A percentile compares a stretch with the other conserved stretches of the same genome.
Evolutionary conservation across 2,113 vertebrate species (phyloP).

Genomic region (Bubalus kerabau): DNA sequence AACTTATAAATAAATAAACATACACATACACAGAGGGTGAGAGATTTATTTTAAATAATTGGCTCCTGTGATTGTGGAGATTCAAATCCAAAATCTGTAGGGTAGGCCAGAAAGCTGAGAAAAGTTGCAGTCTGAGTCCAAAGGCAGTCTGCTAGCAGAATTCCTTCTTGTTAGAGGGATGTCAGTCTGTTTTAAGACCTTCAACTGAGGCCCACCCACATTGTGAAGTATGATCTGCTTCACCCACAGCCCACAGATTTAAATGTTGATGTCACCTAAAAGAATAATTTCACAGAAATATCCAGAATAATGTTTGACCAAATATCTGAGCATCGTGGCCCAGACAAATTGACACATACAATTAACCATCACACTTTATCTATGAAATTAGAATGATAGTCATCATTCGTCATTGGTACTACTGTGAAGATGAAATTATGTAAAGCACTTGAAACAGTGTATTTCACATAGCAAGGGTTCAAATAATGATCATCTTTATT

Average conservation of each 20-base stretch:
- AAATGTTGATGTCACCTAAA: neutral
- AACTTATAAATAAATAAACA: neutral
- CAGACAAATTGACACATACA: neutral
- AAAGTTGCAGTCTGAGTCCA: neutral
- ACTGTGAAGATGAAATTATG: neutral
- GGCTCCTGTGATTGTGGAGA: neutral
- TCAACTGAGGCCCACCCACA: neutral
- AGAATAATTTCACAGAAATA: slow-evolving; percentile 4
- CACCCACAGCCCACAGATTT: neutral
- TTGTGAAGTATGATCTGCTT: neutral
- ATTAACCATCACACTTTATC: neutral
- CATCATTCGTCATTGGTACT: neutral
- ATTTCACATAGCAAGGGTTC: neutral
- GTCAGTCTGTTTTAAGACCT: neutral
- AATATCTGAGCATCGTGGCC: neutral
- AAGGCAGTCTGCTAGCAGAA: neutral
- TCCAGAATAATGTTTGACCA: neutral
- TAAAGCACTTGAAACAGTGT: neutral
- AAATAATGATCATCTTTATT: neutral
- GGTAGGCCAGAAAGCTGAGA: neutral
- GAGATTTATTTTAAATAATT: slow-evolving; percentile 30
- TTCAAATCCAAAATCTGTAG: neutral
- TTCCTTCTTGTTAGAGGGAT: neutral
- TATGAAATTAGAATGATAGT: neutral
- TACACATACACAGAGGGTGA: neutral